Conservation (phyloP, 2,797 vertebrate species). For the Caiman crocodilus region DNA sequence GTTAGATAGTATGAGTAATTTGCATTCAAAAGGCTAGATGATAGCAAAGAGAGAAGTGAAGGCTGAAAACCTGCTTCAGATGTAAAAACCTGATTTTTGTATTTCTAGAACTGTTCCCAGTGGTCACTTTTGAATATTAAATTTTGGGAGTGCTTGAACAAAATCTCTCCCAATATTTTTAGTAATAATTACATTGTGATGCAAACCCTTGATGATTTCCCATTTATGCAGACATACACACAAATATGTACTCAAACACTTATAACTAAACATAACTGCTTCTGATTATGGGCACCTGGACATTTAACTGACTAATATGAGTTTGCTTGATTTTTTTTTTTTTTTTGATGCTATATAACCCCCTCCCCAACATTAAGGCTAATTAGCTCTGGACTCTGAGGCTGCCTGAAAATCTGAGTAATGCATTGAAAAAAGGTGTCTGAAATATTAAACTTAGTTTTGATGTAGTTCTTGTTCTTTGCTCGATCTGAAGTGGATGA, state of each 20-base stretch:
- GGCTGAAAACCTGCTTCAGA: not conserved
- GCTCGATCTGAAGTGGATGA: not conserved
- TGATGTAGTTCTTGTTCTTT: not conserved
- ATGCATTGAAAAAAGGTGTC: not conserved
- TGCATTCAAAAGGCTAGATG: not conserved
- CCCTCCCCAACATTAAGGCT: no score
- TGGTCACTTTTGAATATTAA: not conserved
- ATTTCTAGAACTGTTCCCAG: not conserved
- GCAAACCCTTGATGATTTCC: not conserved
- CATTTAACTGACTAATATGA: no score
- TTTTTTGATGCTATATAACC: no score
- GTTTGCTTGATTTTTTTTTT: no score
- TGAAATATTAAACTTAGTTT: not conserved
- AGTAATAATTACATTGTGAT: not conserved
- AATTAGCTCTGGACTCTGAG: no score
- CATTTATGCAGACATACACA: not conserved
- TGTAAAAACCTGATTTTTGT: not conserved
- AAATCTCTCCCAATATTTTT: not conserved
- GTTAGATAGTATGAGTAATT: not conserved
- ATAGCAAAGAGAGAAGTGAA: not conserved
- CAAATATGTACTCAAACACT: not conserved
- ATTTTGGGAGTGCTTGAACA: not conserved
- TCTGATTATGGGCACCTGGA: no score
- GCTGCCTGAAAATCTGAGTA: no score
- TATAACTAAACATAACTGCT: not conserved